Evolutionary conservation across 1,140 invertebrate genomes (phyloP), one percentile per base, ranked within the genome.

Genomic region (Muscidifurax raptorellus): DNA sequence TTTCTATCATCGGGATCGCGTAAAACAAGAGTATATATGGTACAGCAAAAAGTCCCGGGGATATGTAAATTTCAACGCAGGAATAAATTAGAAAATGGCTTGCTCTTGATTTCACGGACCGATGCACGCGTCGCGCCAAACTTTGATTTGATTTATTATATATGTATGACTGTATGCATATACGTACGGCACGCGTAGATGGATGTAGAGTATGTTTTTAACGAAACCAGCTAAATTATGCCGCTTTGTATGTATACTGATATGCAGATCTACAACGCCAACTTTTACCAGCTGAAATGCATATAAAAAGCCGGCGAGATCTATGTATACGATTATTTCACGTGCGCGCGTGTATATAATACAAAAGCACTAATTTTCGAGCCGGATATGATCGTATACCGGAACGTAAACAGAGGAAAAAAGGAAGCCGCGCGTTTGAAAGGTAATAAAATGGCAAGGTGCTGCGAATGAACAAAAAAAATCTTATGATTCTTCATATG

Each of bases 11-110:
- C n/a, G n/a, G n/a, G n/a, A n/a, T n/a, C n/a, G n/a, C n/a, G n/a
- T n/a, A n/a, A n/a, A n/a, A n/a, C n/a, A n/a, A n/a, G n/a, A n/a
- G n/a, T 36, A 36, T 40, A 6, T 40, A 36, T 36, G 32, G 5
- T 36, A 36, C 32, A 40, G 36, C 36, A 0, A 40, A 10, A n/a
- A n/a, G n/a, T n/a, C n/a, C n/a, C n/a, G n/a, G n/a, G n/a, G n/a
- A n/a, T 40, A 83, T 78, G 82, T 66, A 74, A 84, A 79, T 84
- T 36, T 27, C 7, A 32, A 12, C 27, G 10, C 27, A 40, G 6
- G 77, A 84, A 84, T 84, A 84, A 84, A 80, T 84, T 84, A 84
- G 76, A 84, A 84, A 75, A 80, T 79, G 22, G 27, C 30, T 59
- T 52, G 76, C 28, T 66, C 77, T 59, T 80, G 83, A 84, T 84